phyloP scores from a whole-genome alignment of 2,113 vertebrate genomes.

The Ahaetulla prasina region DNA sequence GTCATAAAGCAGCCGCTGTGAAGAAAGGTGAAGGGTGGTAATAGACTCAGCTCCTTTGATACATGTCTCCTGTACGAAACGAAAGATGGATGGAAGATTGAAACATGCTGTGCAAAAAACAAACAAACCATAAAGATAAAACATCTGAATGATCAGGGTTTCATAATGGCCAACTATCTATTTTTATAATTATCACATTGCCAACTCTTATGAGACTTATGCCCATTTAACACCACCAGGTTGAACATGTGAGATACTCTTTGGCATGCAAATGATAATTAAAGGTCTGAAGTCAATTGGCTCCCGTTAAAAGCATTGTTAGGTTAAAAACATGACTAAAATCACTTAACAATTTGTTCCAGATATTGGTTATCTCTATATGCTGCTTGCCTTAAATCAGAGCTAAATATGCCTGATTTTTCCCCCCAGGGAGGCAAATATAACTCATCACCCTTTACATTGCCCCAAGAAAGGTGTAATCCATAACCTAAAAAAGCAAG shows the following conservation, averaged over 20 bases:
- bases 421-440: not conserved
- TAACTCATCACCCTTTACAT: not conserved
- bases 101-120: not conserved
- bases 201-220: not conserved
- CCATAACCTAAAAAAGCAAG: not conserved
- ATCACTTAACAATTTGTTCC: not conserved
- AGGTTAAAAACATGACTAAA: not conserved
- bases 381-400: not conserved
- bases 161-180: not conserved
- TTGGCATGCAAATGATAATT: not conserved
- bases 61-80: not conserved
- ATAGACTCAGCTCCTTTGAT: not conserved
- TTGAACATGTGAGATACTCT: not conserved
- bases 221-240: not conserved
- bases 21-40: not conserved
- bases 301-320: not conserved
- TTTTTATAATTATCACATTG: slow-evolving; percentile 1
- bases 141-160: not conserved
- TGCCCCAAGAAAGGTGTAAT: not conserved
- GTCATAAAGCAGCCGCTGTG: not conserved
- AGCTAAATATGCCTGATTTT: not conserved
- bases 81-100: not conserved
- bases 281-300: not conserved
- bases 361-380: not conserved
- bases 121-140: not conserved